Percentiles rank a stretch among this genome's conserved stretches.
Conservation (phyloP, 2,797 vertebrate genomes). For the Syngnathus rostellatus region DNA sequence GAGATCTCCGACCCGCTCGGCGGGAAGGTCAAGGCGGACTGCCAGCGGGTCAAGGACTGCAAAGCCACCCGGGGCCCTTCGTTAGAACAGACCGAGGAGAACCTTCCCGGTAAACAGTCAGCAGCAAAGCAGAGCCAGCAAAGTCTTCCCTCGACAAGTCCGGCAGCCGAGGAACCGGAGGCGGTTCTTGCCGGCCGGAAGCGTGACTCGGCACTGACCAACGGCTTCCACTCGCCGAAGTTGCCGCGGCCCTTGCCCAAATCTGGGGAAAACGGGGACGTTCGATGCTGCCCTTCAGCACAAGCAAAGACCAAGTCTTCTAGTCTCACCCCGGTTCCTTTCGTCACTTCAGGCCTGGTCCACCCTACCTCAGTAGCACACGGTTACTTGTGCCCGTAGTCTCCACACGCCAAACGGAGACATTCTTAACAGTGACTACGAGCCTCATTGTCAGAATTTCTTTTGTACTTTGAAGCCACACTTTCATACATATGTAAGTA, state of each 20-base stretch:
- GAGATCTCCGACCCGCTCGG: slow-evolving; percentile 76
- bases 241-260: slow-evolving; percentile 33
- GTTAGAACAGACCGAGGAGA: slow-evolving; percentile 35
- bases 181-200: slow-evolving; percentile 28
- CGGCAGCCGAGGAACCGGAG: slow-evolving; percentile 41
- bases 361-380: slow-evolving; percentile 71
- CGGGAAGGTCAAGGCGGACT: slow-evolving; percentile 31
- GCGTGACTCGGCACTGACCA: slow-evolving; percentile 61
- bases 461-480: slow-evolving; percentile 53
- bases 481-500: slow-evolving; percentile 58
- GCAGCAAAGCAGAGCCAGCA: slow-evolving; percentile 37
- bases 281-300: slow-evolving; percentile 54
- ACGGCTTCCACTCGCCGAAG: slow-evolving; percentile 74
- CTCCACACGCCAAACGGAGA: slow-evolving; percentile 28
- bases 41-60: slow-evolving; percentile 28
- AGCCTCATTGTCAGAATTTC: slow-evolving; percentile 47
- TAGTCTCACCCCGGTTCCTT: slow-evolving; percentile 56
- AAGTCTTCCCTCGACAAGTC: slow-evolving; percentile 41
- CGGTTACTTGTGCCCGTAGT: slow-evolving; percentile 67
- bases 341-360: slow-evolving; percentile 64
- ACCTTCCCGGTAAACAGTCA: slow-evolving; percentile 38
- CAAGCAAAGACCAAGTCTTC: slow-evolving; percentile 56
- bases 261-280: slow-evolving; percentile 66
- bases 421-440: slow-evolving; percentile 36
- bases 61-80: slow-evolving; percentile 46